Conservation (phyloP, 2,113 vertebrate species). For the Rynchops niger region DNA sequence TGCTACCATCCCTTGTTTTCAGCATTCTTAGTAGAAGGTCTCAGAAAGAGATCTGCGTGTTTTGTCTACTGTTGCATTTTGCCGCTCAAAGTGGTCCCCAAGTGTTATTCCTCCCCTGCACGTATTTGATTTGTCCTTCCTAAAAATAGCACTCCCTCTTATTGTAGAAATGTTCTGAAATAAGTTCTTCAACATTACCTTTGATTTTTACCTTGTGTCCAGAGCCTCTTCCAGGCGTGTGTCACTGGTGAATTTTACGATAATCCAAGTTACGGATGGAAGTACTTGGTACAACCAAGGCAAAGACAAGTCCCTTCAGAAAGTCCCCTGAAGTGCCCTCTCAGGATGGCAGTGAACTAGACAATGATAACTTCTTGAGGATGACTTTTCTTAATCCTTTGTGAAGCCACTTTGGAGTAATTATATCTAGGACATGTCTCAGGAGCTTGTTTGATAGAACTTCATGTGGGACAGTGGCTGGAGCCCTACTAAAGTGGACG, state of each 20-base stretch:
- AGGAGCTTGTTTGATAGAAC: not conserved
- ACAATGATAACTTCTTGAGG: not conserved
- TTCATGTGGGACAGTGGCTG: not conserved
- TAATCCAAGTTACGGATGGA: not conserved
- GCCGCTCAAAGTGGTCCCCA: not conserved
- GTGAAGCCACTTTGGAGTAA: not conserved
- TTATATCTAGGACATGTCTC: not conserved
- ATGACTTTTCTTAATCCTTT: not conserved
- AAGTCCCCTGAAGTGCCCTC: not conserved
- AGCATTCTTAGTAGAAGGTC: not conserved
- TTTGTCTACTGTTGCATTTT: not conserved
- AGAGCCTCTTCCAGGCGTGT: not conserved
- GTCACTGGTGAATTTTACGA: not conserved
- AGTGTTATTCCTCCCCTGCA: not conserved
- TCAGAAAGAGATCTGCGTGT: not conserved
- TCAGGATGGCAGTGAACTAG: not conserved
- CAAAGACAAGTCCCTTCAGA: not conserved
- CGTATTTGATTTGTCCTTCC: not conserved
- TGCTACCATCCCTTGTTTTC: not conserved
- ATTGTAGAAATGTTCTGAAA: not conserved
- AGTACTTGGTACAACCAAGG: not conserved
- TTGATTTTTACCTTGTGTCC: not conserved
- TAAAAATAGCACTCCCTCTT: not conserved
- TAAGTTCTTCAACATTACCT: not conserved
- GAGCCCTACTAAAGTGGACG: not conserved